phyloP scores from a whole-genome alignment of 2,888 invertebrate genomes.

The Ptycholaimellus sp. region DNA sequence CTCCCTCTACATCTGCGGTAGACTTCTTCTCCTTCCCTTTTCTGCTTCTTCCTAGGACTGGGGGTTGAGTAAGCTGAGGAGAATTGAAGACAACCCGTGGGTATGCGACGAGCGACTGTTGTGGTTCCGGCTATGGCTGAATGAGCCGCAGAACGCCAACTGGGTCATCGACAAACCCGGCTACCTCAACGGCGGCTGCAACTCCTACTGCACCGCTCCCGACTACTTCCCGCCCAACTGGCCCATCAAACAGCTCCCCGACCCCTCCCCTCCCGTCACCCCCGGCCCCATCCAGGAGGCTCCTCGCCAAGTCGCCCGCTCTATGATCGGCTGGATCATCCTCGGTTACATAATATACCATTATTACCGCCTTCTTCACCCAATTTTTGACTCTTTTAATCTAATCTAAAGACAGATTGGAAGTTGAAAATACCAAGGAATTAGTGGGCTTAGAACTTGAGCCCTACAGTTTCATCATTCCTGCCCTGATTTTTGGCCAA shows the following conservation, averaged over 20 bases:
- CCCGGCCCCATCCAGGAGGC: no score
- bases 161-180: no score
- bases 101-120: slow-evolving; percentile 19
- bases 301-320: no score
- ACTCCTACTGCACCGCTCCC: slow-evolving; percentile 5
- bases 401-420: no score
- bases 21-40: neutral
- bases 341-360: slow-evolving; percentile 17
- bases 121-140: slow-evolving; percentile 23
- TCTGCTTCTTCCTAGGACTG: neutral
- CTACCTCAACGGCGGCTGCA: neutral
- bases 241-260: slow-evolving; percentile 2
- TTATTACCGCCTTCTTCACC: no score
- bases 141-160: no score
- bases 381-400: no score
- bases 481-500: no score
- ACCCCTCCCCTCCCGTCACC: neutral
- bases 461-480: no score
- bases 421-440: no score
- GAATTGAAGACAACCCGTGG: slow-evolving; percentile 22
- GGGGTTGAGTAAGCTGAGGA: neutral
- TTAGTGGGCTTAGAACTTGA: no score
- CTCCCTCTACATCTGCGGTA: no score
- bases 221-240: neutral
- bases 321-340: slow-evolving; percentile 23